phyloP scores from a whole-genome alignment of 2,113 vertebrate genomes.

The Ailuropoda melanoleuca region DNA sequence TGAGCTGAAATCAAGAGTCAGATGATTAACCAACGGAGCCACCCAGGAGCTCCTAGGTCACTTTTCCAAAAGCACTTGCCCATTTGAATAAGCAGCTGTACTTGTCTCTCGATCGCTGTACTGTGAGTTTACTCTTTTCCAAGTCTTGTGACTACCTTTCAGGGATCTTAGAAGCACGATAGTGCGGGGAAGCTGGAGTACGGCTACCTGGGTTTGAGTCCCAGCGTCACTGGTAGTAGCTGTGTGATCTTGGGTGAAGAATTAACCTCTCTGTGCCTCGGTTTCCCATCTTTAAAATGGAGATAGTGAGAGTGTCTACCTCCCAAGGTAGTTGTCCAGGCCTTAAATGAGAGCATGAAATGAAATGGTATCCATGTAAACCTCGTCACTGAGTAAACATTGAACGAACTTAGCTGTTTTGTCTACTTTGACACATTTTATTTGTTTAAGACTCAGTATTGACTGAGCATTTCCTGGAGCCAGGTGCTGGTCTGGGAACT shows the following conservation, averaged over 20 bases:
- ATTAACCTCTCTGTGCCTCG: background rate
- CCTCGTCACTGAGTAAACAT: background rate
- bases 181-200: background rate
- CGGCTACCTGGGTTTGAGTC: background rate
- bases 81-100: background rate
- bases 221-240: background rate
- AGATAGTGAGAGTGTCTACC: background rate
- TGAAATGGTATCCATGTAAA: background rate
- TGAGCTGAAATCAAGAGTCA: background rate
- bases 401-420: background rate
- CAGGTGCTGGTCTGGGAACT: background rate
- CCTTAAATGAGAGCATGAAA: background rate
- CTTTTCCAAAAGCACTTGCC: background rate
- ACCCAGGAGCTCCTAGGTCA: background rate
- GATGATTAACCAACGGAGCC: background rate
- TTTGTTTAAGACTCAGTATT: background rate
- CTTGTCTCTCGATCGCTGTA: background rate
- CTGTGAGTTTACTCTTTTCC: background rate
- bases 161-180: background rate
- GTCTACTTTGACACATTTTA: background rate
- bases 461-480: background rate
- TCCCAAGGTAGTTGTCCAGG: background rate
- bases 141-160: background rate
- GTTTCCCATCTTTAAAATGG: background rate
- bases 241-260: background rate